phyloP scores from a whole-genome alignment of 2,888 invertebrate genomes.

The Eupithecia subfuscata region DNA sequence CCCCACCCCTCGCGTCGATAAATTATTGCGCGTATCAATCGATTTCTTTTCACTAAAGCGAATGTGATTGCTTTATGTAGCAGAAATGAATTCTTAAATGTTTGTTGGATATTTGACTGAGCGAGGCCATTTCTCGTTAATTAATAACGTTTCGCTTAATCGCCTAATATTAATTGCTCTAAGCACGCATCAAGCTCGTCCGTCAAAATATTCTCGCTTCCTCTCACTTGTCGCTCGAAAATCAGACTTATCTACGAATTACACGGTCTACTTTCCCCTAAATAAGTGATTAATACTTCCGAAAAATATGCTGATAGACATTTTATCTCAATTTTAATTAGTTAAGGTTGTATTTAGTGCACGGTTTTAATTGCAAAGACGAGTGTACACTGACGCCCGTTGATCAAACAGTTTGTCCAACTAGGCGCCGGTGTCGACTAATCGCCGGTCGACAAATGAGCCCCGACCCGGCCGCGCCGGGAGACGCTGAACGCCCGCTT shows the following conservation, averaged over 20 bases:
- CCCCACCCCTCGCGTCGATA: not conserved
- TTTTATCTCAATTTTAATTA: not conserved
- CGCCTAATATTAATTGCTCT: slow-evolving; percentile 26
- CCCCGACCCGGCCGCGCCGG: not conserved
- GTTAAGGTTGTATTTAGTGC: slow-evolving; percentile 2
- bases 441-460: slow-evolving; percentile 38
- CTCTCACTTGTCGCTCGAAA: slow-evolving; percentile 10
- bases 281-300: not conserved
- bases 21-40: not conserved
- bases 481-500: slow-evolving; percentile 16
- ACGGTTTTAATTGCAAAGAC: slow-evolving; percentile 23
- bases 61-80: slow-evolving; percentile 7
- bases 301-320: not conserved
- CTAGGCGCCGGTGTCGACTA: slow-evolving; percentile 22
- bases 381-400: slow-evolving; percentile 29
- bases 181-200: slow-evolving; percentile 21
- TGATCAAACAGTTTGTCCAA: slow-evolving; percentile 36
- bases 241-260: not conserved
- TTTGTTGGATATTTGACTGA: slow-evolving; percentile 11
- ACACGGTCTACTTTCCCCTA: slow-evolving; percentile 15
- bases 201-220: slow-evolving; percentile 22
- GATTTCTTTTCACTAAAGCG: slow-evolving; percentile 8
- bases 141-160: slow-evolving; percentile 23
- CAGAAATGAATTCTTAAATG: not conserved
- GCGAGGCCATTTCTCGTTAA: slow-evolving; percentile 12